Conservation (phyloP, 2,113 vertebrate species). For the Mustela nigripes region DNA sequence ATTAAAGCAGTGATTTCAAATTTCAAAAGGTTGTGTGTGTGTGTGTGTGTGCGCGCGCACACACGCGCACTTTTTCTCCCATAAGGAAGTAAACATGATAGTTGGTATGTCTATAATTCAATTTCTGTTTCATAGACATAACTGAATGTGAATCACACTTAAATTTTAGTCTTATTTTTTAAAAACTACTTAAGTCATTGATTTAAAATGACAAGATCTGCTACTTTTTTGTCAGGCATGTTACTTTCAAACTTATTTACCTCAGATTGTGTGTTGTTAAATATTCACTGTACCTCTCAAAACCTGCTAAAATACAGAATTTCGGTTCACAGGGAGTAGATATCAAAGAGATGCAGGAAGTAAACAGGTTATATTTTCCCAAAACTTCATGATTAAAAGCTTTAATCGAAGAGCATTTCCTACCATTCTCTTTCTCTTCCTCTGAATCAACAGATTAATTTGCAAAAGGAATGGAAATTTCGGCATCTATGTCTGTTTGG, state of each 20-base stretch:
- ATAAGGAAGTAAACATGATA: not conserved
- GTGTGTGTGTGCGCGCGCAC: rapidly evolving
- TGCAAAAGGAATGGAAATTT: not conserved
- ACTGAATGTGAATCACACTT: not conserved
- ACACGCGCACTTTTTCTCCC: not conserved
- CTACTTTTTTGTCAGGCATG: not conserved
- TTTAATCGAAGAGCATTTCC: not conserved
- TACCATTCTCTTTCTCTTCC: not conserved
- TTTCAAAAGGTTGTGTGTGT: not conserved
- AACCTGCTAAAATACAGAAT: constrained; percentile 15
- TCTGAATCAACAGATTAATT: not conserved
- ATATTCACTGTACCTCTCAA: not conserved
- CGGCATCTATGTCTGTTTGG: not conserved
- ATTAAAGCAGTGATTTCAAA: not conserved
- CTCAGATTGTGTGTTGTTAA: not conserved
- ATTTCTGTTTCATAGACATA: not conserved
- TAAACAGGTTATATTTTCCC: constrained; percentile 20
- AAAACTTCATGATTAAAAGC: constrained; percentile 14
- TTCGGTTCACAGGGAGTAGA: not conserved
- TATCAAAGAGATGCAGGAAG: not conserved
- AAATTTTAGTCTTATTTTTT: not conserved
- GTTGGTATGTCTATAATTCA: not conserved
- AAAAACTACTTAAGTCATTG: not conserved
- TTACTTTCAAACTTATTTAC: constrained; percentile 1
- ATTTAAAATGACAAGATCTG: not conserved